These are phyloP conservation scores for Melieria crassipennis DNA, from an alignment of 2,888 invertebrate genomes.

Conservation along the genomic window DNA sequence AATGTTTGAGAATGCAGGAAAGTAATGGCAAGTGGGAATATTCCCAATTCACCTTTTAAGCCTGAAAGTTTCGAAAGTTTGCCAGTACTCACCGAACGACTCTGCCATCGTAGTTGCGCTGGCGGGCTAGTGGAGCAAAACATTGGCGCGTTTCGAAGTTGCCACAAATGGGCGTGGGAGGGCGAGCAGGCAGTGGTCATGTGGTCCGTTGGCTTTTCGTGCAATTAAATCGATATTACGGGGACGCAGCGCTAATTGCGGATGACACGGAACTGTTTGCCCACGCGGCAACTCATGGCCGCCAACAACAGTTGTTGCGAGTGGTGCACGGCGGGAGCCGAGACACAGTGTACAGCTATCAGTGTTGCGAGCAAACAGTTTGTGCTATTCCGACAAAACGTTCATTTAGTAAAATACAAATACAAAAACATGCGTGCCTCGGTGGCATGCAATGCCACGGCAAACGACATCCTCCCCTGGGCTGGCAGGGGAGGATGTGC, in stretches of 20 bases:
- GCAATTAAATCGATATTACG: conserved; percentile 56
- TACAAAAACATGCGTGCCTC: too few species aligned
- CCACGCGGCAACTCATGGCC: conserved; percentile 35
- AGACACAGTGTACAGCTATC: too few species aligned
- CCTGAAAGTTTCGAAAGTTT: conserved; percentile 12
- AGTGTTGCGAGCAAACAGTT: neutral
- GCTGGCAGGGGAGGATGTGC: too few species aligned
- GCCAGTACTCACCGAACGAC: conserved; percentile 26
- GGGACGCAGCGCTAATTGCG: conserved; percentile 57
- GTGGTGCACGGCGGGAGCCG: neutral
- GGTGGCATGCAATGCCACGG: too few species aligned
- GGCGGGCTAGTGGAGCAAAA: too few species aligned
- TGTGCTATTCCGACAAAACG: neutral
- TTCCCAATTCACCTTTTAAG: neutral
- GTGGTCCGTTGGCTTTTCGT: conserved; percentile 40
- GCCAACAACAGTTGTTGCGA: conserved; percentile 22
- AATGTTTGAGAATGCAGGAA: neutral
- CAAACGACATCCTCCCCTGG: too few species aligned
- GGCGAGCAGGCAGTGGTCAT: neutral
- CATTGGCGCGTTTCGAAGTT: too few species aligned
- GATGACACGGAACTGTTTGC: conserved; percentile 57
- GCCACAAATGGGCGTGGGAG: too few species aligned
- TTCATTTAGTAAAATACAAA: neutral
- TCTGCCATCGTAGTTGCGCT: neutral
- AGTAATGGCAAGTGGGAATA: neutral